A percentile compares a stretch with the other conserved stretches of the same genome.
Evolutionary conservation across 2,113 vertebrate species (phyloP).

Genomic region (Peromyscus polionotus): DNA sequence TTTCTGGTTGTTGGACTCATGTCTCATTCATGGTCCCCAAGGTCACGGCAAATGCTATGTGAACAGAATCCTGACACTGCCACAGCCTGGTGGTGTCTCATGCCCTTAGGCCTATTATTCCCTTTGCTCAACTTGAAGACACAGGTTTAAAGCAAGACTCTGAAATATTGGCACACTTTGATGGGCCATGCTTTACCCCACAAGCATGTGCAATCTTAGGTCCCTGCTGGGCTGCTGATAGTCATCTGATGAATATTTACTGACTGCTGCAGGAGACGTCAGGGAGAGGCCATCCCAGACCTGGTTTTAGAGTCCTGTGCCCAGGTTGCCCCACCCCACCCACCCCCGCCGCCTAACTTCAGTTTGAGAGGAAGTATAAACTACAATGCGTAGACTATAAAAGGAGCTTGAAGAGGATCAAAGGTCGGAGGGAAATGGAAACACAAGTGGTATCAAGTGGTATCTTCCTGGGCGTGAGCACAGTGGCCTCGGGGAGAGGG

Average conservation of each 20-base stretch:
- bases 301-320: not conserved
- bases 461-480: not conserved
- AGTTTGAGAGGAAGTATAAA: not conserved
- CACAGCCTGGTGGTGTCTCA: not conserved
- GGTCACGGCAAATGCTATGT: not conserved
- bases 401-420: conserved; percentile 10
- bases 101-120: not conserved
- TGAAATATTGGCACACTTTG: not conserved
- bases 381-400: not conserved
- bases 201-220: not conserved
- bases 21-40: not conserved
- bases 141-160: not conserved
- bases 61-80: not conserved
- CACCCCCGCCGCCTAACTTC: not conserved
- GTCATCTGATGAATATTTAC: not conserved
- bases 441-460: not conserved
- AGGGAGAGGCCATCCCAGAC: not conserved
- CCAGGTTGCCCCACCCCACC: not conserved
- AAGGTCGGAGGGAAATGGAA: conserved; percentile 51
- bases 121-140: not conserved
- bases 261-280: not conserved
- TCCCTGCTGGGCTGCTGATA: not conserved
- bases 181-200: not conserved
- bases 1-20: not conserved
- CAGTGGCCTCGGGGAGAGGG: not conserved